Evolutionary conservation across 2,113 vertebrate genomes (phyloP).

Genomic region (Bufo gargarizans): DNA sequence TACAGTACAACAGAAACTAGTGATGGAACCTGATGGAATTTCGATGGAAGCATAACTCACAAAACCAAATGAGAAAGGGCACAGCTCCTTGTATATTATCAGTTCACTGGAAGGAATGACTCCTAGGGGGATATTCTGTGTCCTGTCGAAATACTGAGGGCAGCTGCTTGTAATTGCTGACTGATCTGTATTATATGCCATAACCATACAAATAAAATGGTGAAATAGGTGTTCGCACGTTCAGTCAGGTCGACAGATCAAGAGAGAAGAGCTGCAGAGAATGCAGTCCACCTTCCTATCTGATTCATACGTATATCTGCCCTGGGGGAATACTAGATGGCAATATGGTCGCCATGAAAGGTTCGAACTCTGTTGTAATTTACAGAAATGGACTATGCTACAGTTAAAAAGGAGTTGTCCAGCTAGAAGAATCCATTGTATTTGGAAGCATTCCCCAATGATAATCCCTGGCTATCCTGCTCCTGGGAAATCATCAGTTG

Average conservation of each 20-base stretch:
- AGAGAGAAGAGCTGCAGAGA: neutral
- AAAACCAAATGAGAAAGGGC: neutral
- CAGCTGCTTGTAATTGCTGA: neutral
- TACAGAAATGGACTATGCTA: neutral
- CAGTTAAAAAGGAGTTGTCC: too few relatives aligned
- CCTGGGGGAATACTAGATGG: neutral
- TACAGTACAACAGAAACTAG: neutral
- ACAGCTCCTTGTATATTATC: neutral
- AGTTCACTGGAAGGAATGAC: neutral
- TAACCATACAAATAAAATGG: neutral
- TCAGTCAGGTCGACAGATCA: neutral
- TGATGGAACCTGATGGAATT: constrained; percentile 11
- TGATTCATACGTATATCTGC: neutral
- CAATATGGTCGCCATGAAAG: neutral
- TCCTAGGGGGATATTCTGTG: neutral
- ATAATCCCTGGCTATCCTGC: too few relatives aligned
- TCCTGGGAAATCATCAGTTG: too few relatives aligned
- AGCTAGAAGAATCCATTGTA: too few relatives aligned
- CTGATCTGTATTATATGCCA: neutral
- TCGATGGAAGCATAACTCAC: constrained; percentile 13
- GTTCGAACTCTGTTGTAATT: neutral
- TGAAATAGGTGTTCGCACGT: neutral
- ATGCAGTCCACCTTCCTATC: neutral
- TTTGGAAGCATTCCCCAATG: too few relatives aligned
- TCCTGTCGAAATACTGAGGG: neutral